Conservation (phyloP, 2,113 vertebrate species). For the Rhinogobius similis region DNA sequence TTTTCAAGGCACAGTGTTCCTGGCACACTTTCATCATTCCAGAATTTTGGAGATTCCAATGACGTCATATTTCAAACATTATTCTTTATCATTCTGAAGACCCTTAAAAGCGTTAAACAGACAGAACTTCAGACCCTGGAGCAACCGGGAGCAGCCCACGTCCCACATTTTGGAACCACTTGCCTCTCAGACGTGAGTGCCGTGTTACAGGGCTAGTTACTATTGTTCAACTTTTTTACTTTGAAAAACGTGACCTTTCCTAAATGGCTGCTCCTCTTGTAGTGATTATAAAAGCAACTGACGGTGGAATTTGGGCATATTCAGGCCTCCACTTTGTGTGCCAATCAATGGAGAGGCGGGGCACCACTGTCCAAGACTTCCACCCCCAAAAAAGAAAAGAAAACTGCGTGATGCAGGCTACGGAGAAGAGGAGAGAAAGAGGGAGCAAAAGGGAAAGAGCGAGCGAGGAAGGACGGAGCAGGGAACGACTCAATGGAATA, state of each 20-base stretch:
- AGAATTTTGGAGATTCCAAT: no score
- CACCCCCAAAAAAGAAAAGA: conserved; percentile 78
- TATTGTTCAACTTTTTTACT: not conserved
- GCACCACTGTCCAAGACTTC: conserved; percentile 72
- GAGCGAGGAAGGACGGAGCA: conserved; percentile 20
- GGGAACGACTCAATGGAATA: conserved; percentile 71
- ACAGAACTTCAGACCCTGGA: no score
- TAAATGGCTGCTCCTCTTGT: not conserved
- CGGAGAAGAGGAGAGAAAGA: conserved; percentile 28
- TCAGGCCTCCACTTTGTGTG: conserved; percentile 35
- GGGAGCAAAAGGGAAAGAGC: conserved; percentile 39
- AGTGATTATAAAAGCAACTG: not conserved
- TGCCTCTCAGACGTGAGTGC: no score
- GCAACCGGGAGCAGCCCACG: no score
- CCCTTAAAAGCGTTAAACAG: no score
- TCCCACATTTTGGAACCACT: no score
- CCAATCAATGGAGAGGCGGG: conserved; percentile 74
- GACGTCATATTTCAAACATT: no score
- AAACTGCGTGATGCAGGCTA: conserved; percentile 71
- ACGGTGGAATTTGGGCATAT: not conserved
- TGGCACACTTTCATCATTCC: no score
- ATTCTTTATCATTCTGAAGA: no score
- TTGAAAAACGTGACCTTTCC: not conserved
- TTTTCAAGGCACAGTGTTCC: no score
- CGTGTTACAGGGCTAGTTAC: not conserved